These are phyloP conservation scores for Pristis pectinata DNA, from an alignment of 2,797 vertebrate species.

Conservation along the genomic window DNA sequence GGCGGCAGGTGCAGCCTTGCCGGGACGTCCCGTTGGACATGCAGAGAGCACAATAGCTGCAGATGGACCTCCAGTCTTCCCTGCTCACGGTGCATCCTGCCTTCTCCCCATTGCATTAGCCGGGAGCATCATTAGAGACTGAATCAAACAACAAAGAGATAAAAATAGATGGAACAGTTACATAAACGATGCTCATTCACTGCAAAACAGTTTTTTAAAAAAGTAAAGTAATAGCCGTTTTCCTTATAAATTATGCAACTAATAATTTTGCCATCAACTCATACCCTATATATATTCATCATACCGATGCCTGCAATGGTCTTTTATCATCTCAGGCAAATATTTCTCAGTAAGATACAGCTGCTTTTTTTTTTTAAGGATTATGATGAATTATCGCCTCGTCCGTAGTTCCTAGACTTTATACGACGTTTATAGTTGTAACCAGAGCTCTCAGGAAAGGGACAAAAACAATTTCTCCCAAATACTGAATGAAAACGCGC, in stretches of 20 bases:
- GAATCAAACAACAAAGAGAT: neutral
- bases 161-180: neutral
- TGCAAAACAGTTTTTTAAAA: neutral
- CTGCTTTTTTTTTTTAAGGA: no score
- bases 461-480: constrained; percentile 31
- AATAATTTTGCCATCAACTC: neutral
- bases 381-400: constrained; percentile 48
- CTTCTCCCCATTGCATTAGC: neutral
- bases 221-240: no score
- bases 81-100: no score
- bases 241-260: neutral
- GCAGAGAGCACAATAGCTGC: no score
- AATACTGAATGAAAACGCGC: neutral
- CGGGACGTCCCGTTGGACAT: no score
- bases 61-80: no score
- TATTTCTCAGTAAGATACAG: constrained; percentile 19
- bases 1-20: no score
- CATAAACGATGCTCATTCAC: neutral
- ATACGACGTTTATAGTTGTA: constrained; percentile 45
- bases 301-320: neutral
- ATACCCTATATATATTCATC: neutral
- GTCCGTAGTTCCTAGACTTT: constrained; percentile 36
- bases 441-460: constrained; percentile 44
- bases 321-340: constrained; percentile 47
- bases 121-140: neutral